Evolutionary conservation across 2,888 invertebrate species (phyloP).

Genomic region (Allolobophora icterica): DNA sequence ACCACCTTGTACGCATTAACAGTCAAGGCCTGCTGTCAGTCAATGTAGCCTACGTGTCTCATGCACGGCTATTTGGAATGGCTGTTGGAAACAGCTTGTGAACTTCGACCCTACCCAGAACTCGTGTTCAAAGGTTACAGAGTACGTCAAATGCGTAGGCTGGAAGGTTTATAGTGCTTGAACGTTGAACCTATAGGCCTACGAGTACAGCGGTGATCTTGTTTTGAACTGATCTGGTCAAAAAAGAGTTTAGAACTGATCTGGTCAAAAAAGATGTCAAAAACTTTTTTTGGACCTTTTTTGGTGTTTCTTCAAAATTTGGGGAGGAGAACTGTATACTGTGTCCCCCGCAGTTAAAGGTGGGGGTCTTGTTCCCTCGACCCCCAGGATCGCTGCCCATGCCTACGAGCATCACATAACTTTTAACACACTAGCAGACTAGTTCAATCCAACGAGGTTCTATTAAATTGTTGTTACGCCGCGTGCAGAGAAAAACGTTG

Average conservation of each 20-base stretch:
- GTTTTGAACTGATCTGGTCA: no score
- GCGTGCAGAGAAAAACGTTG: neutral
- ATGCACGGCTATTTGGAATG: neutral
- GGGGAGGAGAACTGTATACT: no score
- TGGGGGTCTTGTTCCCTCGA: no score
- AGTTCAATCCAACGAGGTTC: neutral
- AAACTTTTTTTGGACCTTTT: no score
- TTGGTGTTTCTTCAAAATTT: no score
- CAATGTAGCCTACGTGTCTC: neutral
- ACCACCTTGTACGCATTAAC: neutral
- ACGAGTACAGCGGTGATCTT: no score
- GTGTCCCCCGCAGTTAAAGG: no score
- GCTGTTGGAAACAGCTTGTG: neutral
- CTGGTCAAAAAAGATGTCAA: no score
- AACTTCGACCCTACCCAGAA: neutral
- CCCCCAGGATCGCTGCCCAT: no score
- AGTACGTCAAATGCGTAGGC: neutral
- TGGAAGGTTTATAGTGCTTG: neutral
- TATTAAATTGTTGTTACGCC: neutral
- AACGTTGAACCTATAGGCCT: neutral
- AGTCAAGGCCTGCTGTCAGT: neutral
- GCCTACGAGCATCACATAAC: neutral
- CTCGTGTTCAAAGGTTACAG: neutral
- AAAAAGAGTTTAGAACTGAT: no score
- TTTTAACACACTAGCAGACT: neutral